Conservation (phyloP, 2,888 invertebrate genomes). For the Lasioglossum leucozonium region DNA sequence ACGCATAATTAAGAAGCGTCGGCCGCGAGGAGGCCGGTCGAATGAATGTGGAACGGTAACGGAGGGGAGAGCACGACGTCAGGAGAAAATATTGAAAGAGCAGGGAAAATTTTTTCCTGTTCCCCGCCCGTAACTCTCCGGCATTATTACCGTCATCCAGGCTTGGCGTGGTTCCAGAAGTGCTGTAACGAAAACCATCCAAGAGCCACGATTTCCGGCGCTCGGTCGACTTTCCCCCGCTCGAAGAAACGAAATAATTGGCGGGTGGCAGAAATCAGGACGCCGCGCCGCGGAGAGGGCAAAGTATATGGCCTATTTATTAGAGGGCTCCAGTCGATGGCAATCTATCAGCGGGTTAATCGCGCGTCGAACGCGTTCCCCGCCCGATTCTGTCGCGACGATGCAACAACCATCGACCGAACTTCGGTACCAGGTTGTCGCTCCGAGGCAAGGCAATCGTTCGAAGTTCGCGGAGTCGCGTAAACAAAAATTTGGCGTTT, state of each 20-base stretch:
- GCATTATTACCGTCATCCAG: constrained; percentile 23
- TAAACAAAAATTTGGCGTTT: not conserved
- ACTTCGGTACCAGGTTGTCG: constrained; percentile 19
- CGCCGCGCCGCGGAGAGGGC: constrained; percentile 11
- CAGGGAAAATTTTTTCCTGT: not conserved
- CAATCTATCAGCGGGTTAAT: constrained; percentile 71
- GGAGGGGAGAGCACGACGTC: not conserved
- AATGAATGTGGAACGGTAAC: not conserved
- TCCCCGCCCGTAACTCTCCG: not conserved
- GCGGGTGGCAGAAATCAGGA: constrained; percentile 47
- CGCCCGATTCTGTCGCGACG: constrained; percentile 36
- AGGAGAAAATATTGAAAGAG: constrained; percentile 6
- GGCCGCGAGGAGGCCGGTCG: not conserved
- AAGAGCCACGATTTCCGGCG: constrained; percentile 60
- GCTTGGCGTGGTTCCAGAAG: constrained; percentile 61
- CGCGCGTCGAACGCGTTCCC: constrained; percentile 58
- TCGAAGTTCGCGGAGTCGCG: not conserved
- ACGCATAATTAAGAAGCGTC: not conserved
- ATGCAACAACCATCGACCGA: not conserved
- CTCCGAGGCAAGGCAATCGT: not conserved
- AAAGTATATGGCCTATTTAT: constrained; percentile 66
- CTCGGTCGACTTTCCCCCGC: constrained; percentile 25
- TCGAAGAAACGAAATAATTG: constrained; percentile 68
- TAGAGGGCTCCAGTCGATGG: constrained; percentile 52
- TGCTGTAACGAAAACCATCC: constrained; percentile 47